These are phyloP conservation scores for Ooceraea biroi DNA, from an alignment of 1,140 invertebrate species.

Conservation along the genomic window DNA sequence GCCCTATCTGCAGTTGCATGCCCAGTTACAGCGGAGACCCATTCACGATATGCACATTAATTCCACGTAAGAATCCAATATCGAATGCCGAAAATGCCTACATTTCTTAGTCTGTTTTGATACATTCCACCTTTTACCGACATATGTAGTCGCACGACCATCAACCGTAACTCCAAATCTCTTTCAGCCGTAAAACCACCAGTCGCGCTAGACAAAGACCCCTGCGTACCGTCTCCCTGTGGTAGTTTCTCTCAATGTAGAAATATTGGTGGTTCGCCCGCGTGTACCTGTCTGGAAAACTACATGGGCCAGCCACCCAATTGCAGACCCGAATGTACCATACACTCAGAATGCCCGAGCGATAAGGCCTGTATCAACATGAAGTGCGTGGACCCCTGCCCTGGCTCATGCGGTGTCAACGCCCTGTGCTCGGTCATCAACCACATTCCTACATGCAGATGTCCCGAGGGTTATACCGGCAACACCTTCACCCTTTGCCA, in stretches of 20 bases:
- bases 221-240: slow-evolving; percentile 90
- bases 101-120: background rate
- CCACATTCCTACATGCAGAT: slow-evolving; percentile 86
- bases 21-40: slow-evolving; percentile 87
- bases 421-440: slow-evolving; percentile 86
- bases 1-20: slow-evolving; percentile 87
- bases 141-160: background rate
- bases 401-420: slow-evolving; percentile 89
- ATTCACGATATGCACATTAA: slow-evolving; percentile 85
- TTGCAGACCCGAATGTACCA: slow-evolving; percentile 90
- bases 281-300: slow-evolving; percentile 89
- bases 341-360: slow-evolving; percentile 88
- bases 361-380: slow-evolving; percentile 88
- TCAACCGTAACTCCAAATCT: slow-evolving; percentile 15
- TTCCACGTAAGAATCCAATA: slow-evolving; percentile 66
- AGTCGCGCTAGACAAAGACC: slow-evolving; percentile 80
- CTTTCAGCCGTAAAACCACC: slow-evolving; percentile 41
- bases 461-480: slow-evolving; percentile 89
- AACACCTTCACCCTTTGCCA: slow-evolving; percentile 85
- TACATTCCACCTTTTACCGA: background rate
- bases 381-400: slow-evolving; percentile 91
- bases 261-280: slow-evolving; percentile 88
- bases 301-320: slow-evolving; percentile 91
- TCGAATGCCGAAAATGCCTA: slow-evolving; percentile 21
- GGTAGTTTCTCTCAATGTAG: slow-evolving; percentile 90